These are phyloP conservation scores for Drosophila pegasa DNA, from an alignment of 2,888 invertebrate genomes.

Conservation along the genomic window DNA sequence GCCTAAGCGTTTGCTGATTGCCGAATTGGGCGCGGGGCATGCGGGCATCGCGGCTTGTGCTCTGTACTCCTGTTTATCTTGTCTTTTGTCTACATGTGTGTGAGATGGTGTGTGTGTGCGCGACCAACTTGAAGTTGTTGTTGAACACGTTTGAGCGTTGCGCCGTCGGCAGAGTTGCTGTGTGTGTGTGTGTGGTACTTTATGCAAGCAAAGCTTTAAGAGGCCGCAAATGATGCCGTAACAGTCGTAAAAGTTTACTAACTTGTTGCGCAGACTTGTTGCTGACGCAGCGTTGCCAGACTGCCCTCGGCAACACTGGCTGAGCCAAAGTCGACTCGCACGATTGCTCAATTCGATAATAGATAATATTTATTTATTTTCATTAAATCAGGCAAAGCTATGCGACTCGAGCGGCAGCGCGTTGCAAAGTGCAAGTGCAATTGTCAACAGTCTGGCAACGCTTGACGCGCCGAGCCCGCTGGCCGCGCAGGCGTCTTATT, in stretches of 20 bases:
- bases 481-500: constrained; percentile 50
- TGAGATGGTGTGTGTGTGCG: constrained; percentile 43
- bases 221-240: constrained; percentile 67
- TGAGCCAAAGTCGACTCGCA: constrained; percentile 13
- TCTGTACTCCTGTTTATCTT: constrained; percentile 61
- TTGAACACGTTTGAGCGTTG: constrained; percentile 62
- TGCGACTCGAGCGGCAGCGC: too few species aligned
- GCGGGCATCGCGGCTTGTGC: constrained; percentile 18
- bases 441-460: constrained; percentile 45
- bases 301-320: background rate
- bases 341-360: background rate
- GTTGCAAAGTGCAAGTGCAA: background rate
- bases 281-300: constrained; percentile 62
- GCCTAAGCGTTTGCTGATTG: constrained; percentile 21
- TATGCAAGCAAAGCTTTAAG: constrained; percentile 72
- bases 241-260: constrained; percentile 72
- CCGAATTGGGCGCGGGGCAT: constrained; percentile 55
- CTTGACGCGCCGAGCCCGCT: background rate
- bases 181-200: constrained; percentile 53
- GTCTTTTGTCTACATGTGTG: too few species aligned
- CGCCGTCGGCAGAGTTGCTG: constrained; percentile 8
- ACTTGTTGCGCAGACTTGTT: constrained; percentile 71
- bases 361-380: background rate
- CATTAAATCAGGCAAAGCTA: too few species aligned
- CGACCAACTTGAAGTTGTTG: constrained; percentile 62